Evolutionary conservation across 1,140 invertebrate species (phyloP).

Genomic region (Chironomus tepperi): DNA sequence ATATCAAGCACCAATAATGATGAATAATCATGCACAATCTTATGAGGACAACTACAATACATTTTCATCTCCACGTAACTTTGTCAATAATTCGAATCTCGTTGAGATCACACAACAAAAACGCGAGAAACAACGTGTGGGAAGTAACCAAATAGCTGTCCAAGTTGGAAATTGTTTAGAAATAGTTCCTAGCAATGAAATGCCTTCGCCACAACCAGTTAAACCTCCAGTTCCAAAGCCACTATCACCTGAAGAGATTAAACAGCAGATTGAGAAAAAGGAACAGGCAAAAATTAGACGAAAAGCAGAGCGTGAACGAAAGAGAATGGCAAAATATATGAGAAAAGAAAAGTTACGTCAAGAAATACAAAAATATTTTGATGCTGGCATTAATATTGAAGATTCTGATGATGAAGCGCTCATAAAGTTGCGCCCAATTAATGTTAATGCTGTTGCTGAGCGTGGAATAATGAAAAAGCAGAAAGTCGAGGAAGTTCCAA

Average conservation of each 20-base stretch:
- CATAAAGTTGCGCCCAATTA: neutral
- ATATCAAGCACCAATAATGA: neutral
- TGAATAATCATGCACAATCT: neutral
- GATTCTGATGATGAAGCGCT: conserved; percentile 3
- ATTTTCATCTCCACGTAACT: neutral
- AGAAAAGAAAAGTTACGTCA: conserved; percentile 5
- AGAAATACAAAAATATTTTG: conserved; percentile 5
- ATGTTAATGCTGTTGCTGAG: neutral
- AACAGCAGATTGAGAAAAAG: neutral
- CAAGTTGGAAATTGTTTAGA: conserved; percentile 16
- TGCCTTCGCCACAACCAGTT: neutral
- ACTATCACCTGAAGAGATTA: neutral
- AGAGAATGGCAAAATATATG: neutral
- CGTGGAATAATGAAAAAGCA: neutral
- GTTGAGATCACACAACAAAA: conserved; percentile 21
- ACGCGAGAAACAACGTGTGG: neutral
- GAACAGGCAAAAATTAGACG: neutral
- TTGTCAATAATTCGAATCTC: conserved; percentile 15
- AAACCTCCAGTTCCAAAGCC: neutral
- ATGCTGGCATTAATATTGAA: conserved; percentile 1
- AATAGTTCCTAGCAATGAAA: neutral
- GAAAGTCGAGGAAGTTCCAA: neutral
- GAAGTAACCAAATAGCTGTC: neutral
- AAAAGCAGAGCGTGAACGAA: conserved; percentile 20
- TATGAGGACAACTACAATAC: neutral